Percentiles rank a stretch among this genome's conserved stretches.
phyloP scores from a whole-genome alignment of 2,888 invertebrate genomes.

The Petrophora chlorosata region DNA sequence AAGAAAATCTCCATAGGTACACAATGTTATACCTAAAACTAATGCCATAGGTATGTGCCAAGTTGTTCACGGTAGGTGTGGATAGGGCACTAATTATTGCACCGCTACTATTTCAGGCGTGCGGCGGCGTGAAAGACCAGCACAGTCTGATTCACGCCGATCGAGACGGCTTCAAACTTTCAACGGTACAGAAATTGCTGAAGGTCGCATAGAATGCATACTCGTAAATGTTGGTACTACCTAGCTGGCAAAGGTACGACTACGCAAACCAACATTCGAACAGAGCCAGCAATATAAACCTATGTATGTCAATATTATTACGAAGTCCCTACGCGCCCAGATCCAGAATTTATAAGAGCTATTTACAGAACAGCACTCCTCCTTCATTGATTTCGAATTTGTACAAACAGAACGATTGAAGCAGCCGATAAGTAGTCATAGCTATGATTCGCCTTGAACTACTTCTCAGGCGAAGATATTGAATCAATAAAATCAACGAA shows the following conservation, averaged over 20 bases:
- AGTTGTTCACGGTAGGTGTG: conserved; percentile 52
- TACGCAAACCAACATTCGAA: conserved; percentile 14
- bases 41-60: conserved; percentile 53
- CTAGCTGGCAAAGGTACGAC: conserved; percentile 15
- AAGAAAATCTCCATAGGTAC: conserved; percentile 20
- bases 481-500: conserved; percentile 22
- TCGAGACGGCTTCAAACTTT: conserved; percentile 64
- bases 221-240: conserved; percentile 38
- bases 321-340: conserved; percentile 5
- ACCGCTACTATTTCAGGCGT: conserved; percentile 72
- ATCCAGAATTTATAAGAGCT: conserved; percentile 5
- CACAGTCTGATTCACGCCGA: conserved; percentile 72
- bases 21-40: conserved; percentile 43
- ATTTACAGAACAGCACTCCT: conserved; percentile 11
- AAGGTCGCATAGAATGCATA: conserved; percentile 64
- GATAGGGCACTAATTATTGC: conserved; percentile 65
- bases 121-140: conserved; percentile 62
- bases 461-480: conserved; percentile 23
- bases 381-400: conserved; percentile 23
- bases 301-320: conserved; percentile 22
- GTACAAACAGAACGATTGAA: conserved; percentile 21
- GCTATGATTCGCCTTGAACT: conserved; percentile 31
- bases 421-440: conserved; percentile 20
- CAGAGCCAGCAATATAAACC: conserved; percentile 20
- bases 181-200: conserved; percentile 65